phyloP scores from a whole-genome alignment of 2,113 vertebrate species.

The Delphinus delphis region DNA sequence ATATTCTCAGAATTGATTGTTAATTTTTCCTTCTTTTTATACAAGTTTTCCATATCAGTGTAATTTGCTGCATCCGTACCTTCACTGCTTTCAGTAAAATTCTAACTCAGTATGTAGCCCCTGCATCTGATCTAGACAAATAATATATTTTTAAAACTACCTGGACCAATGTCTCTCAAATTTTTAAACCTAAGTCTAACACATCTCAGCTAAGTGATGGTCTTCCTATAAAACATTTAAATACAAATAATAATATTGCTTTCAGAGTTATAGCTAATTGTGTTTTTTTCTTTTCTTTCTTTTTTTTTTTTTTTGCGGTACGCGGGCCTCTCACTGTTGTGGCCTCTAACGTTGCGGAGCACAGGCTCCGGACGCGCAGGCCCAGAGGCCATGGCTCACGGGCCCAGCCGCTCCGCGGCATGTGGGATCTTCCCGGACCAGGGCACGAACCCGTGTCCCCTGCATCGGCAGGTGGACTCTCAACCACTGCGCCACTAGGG shows the following conservation, averaged over 20 bases:
- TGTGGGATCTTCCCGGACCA: too few relatives aligned
- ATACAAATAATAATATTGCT: background rate
- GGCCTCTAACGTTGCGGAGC: too few relatives aligned
- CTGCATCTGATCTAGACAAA: background rate
- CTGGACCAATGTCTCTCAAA: background rate
- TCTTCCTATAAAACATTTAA: background rate
- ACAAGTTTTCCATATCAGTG: background rate
- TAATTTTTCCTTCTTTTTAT: background rate
- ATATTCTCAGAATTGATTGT: background rate
- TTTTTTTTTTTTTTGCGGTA: too few relatives aligned
- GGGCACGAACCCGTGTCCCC: too few relatives aligned
- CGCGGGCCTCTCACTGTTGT: too few relatives aligned
- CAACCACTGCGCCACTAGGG: too few relatives aligned
- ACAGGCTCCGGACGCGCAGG: too few relatives aligned
- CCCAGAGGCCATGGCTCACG: too few relatives aligned
- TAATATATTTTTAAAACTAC: background rate
- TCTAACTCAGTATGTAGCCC: background rate
- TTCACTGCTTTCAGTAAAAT: background rate
- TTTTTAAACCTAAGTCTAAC: background rate
- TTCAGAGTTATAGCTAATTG: background rate
- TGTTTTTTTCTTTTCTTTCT: background rate
- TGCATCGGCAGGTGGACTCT: too few relatives aligned
- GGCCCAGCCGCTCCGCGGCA: too few relatives aligned
- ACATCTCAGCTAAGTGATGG: background rate
- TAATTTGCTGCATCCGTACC: background rate